Evolutionary conservation across 2,797 vertebrate genomes (phyloP).

Genomic region (Menidia menidia): DNA sequence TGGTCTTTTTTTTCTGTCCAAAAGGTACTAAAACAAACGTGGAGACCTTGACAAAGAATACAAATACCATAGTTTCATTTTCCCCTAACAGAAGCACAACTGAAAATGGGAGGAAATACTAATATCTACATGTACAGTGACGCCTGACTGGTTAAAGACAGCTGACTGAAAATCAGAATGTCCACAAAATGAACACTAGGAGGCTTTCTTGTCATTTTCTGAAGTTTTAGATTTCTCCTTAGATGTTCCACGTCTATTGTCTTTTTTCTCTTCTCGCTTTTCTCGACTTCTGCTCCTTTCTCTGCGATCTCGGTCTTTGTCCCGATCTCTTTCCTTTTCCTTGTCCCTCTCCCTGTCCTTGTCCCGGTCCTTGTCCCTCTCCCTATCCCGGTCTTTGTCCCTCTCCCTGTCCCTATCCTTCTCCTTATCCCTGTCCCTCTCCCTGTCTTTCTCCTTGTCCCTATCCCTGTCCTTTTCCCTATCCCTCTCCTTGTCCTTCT

Average conservation of each 20-base stretch:
- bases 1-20: constrained; percentile 51
- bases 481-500: constrained; percentile 59
- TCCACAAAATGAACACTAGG: constrained; percentile 61
- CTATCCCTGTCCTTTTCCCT: constrained; percentile 47
- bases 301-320: constrained; percentile 84
- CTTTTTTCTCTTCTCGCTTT: constrained; percentile 84
- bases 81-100: constrained; percentile 47
- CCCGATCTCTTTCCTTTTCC: constrained; percentile 65
- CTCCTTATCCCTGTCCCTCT: constrained; percentile 29
- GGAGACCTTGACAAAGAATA: constrained; percentile 70
- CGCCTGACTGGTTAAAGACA: constrained; percentile 31
- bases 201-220: constrained; percentile 71
- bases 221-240: constrained; percentile 81
- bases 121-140: constrained; percentile 57
- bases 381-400: constrained; percentile 47
- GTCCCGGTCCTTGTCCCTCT: constrained; percentile 39
- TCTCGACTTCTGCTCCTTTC: constrained; percentile 87
- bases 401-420: constrained; percentile 25
- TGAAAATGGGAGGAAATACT: constrained; percentile 64
- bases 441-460: constrained; percentile 47
- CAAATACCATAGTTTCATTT: constrained; percentile 57
- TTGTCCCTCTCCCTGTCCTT: constrained; percentile 61
- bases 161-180: constrained; percentile 24
- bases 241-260: constrained; percentile 83
- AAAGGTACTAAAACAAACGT: constrained; percentile 67